Evolutionary conservation across 2,113 vertebrate genomes (phyloP), one percentile per base, ranked within the genome.

Genomic region (Tachysurus vachellii): DNA sequence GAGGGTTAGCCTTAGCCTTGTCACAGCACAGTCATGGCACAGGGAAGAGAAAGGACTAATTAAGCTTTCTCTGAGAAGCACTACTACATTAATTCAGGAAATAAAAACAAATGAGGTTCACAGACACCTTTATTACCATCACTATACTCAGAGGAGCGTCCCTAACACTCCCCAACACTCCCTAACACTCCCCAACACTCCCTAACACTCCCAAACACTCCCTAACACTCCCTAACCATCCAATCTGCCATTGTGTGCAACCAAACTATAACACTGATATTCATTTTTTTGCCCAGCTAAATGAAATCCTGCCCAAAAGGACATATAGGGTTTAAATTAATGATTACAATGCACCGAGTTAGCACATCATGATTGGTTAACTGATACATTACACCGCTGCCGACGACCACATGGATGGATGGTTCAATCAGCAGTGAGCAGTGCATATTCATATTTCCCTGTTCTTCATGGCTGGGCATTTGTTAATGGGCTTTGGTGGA

Each of bases 391-490:
- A 80, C 62, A 36, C 53, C 5, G 16, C 80, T 23, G 56, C 57
- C 0, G 9, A 50, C 70, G 54, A 66, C 82, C 71, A 54, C 50
- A 68, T 59, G 76, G 68, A 90, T 61, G 85, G 87, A 90, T 79
- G 82, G 68, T 83, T 87, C 85, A 88, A 87, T 88, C 85, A 86
- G 82, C 79, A 87, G 82, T n/a, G 57, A 70, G 71, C 64, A 26
- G 81, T 77, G 81, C 54, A 57, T 85, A 87, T 89, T 89, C 80
- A 87, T 82, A 88, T 89, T 68, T 73, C n/a, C 28, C 82, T 71
- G 85, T 85, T 88, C 85, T 86, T 76, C 81, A 77, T 79, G 82
- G 83, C 56, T 88, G 50, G 47, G 56, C 23, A 53, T 36, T 75
- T 84, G 56, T 80, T 86, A 84, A 86, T 87, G 73, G 88, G 79